phyloP scores from a whole-genome alignment of 2,797 vertebrate species.

The Hylomyscus alleni region DNA sequence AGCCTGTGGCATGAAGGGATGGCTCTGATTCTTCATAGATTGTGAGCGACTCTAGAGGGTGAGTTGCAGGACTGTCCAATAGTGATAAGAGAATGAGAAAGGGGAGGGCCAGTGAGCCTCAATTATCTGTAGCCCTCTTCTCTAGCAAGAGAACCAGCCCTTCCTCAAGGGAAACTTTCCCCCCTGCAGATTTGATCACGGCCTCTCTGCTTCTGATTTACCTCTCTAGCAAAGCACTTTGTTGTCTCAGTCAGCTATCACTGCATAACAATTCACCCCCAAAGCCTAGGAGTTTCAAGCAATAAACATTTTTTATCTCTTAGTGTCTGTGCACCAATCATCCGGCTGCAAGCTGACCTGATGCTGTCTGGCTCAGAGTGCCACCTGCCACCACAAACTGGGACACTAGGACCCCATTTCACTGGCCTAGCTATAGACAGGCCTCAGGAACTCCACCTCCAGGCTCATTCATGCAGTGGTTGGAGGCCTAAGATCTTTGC shows the following conservation, averaged over 20 bases:
- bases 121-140: background rate
- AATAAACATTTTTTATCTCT: background rate
- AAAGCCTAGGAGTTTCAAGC: background rate
- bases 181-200: background rate
- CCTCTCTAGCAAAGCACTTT: background rate
- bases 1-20: background rate
- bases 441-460: background rate
- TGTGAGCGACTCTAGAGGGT: background rate
- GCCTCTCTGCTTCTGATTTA: background rate
- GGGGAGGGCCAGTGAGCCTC: background rate
- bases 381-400: background rate
- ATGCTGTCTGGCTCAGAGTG: background rate
- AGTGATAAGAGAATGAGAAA: constrained; percentile 27
- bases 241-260: background rate
- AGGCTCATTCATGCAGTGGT: background rate
- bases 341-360: background rate
- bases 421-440: background rate
- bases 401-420: background rate
- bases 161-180: background rate
- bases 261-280: background rate
- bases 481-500: background rate
- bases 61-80: background rate
- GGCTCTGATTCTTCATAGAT: background rate
- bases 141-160: background rate
- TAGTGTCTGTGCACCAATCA: background rate